phyloP scores from a whole-genome alignment of 1,140 invertebrate species.

The Leptoteleia sp. region DNA sequence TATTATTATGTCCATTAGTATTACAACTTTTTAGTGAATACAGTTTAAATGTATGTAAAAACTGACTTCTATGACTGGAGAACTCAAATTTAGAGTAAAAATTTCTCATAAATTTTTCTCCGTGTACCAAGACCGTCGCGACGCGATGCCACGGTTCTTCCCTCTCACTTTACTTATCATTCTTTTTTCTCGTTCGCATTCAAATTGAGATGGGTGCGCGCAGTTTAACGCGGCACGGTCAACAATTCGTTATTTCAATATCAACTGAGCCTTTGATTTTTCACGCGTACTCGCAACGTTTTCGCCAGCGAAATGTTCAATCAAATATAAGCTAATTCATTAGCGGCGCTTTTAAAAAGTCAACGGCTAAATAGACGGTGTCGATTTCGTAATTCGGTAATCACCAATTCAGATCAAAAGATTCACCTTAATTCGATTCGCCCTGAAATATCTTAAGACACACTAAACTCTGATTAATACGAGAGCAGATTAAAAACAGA shows the following conservation, averaged over 20 bases:
- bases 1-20: too few relatives aligned
- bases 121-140: too few relatives aligned
- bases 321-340: constrained; percentile 15
- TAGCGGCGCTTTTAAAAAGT: background rate
- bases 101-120: too few relatives aligned
- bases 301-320: constrained; percentile 4
- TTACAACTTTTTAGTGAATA: too few relatives aligned
- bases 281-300: background rate
- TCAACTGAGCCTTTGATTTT: constrained; percentile 13
- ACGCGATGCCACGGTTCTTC: too few relatives aligned
- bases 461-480: constrained; percentile 43
- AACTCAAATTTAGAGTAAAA: too few relatives aligned
- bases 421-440: constrained; percentile 6
- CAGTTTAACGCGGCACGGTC: background rate
- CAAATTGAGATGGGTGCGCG: background rate
- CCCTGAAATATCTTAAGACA: constrained; percentile 22
- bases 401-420: constrained; percentile 31
- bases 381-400: constrained; percentile 22
- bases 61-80: too few relatives aligned
- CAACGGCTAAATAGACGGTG: background rate
- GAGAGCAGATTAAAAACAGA: constrained; percentile 24
- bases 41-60: too few relatives aligned
- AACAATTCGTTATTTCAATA: constrained; percentile 2
- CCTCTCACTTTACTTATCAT: too few relatives aligned
- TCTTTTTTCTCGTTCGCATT: background rate